Conservation (phyloP, 2,797 vertebrate genomes). For the Leuciscus waleckii region DNA sequence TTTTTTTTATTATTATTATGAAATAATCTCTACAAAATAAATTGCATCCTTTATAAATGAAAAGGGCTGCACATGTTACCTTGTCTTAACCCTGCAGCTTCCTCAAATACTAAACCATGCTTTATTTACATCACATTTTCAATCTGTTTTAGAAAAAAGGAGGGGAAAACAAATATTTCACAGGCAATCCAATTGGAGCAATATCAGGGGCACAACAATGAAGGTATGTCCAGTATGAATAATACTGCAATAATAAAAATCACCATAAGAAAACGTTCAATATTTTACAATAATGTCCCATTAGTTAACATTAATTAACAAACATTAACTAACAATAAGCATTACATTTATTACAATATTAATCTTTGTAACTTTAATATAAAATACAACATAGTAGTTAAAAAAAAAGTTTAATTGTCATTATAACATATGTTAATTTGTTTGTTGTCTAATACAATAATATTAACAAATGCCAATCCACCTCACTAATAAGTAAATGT, state of each 20-base stretch:
- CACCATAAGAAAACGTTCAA: background rate
- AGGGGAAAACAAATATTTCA: background rate
- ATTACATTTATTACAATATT: background rate
- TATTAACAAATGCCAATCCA: background rate
- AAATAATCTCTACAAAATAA: background rate
- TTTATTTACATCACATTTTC: background rate
- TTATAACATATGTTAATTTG: background rate
- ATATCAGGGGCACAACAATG: background rate
- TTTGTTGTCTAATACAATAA: background rate
- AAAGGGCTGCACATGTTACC: background rate
- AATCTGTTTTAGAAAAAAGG: background rate
- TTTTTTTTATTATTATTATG: background rate
- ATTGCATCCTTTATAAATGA: background rate
- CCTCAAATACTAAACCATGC: background rate
- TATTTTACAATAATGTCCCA: background rate
- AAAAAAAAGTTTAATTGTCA: background rate
- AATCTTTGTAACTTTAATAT: background rate
- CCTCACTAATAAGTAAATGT: background rate
- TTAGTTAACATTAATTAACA: background rate
- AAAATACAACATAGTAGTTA: background rate
- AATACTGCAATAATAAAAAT: background rate
- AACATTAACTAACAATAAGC: background rate
- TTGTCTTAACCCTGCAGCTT: background rate
- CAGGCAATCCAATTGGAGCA: background rate
- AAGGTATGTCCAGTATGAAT: background rate